Evolutionary conservation across 2,113 vertebrate species (phyloP).

Genomic region (Laterallus jamaicensis): DNA sequence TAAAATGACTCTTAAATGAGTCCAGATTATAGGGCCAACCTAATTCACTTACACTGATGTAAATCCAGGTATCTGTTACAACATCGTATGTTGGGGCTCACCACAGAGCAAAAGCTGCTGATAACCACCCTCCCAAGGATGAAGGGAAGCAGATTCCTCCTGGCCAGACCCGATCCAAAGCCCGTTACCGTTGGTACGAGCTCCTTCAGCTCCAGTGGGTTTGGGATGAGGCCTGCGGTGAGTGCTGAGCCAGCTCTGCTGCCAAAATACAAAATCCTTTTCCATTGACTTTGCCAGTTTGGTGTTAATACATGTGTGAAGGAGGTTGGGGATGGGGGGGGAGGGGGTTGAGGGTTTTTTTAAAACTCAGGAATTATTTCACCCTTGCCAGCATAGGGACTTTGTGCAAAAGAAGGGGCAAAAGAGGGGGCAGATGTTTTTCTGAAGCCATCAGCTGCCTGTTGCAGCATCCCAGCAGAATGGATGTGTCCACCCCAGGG

Average conservation of each 20-base stretch:
- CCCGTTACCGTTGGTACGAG: not conserved
- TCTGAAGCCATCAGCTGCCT: not conserved
- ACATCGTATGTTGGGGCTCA: not conserved
- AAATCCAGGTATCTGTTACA: slow-evolving; percentile 60
- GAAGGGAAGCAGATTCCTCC: not conserved
- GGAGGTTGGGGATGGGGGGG: not conserved
- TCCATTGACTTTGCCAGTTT: slow-evolving; percentile 64
- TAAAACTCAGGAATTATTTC: slow-evolving; percentile 15
- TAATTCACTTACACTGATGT: slow-evolving; percentile 59
- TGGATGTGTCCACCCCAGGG: not conserved
- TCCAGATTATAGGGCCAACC: slow-evolving; percentile 29
- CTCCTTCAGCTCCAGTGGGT: slow-evolving; percentile 52
- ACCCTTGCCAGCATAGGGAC: not conserved
- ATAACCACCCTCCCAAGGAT: not conserved
- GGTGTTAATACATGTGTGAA: slow-evolving; percentile 65
- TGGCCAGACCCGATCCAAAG: not conserved
- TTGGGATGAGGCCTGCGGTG: not conserved
- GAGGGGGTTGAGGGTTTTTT: not conserved
- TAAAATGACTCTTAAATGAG: slow-evolving; percentile 40
- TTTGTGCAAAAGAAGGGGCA: not conserved
- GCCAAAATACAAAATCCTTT: slow-evolving; percentile 67
- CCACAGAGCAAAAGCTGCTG: not conserved
- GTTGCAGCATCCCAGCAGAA: not conserved
- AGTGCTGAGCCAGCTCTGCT: slow-evolving; percentile 24
- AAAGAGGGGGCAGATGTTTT: not conserved